Conservation (phyloP, 2,113 vertebrate species). For the Lepisosteus oculatus region DNA sequence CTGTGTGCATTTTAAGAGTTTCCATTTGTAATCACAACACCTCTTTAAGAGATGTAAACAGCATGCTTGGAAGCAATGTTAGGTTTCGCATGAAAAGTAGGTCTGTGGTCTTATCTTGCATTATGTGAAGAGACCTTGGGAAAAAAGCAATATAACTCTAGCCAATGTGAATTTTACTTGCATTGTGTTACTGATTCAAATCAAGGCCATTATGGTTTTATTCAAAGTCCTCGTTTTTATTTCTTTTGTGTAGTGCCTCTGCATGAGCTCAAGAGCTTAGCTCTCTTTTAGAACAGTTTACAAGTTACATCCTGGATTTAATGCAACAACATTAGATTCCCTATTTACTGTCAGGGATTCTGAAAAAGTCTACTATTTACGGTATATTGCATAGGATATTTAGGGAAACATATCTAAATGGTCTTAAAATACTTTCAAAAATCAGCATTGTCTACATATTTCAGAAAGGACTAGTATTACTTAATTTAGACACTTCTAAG, state of each 20-base stretch:
- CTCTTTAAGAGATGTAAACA: conserved; percentile 20
- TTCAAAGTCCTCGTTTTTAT: conserved; percentile 13
- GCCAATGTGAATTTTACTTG: conserved; percentile 18
- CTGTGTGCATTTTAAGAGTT: conserved; percentile 2
- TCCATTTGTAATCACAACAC: conserved; percentile 28
- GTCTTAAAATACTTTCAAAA: no score
- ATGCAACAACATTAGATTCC: conserved; percentile 9
- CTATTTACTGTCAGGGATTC: conserved; percentile 8
- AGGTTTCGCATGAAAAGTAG: conserved; percentile 35
- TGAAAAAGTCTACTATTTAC: neutral
- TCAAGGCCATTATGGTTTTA: conserved; percentile 7
- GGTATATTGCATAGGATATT: no score
- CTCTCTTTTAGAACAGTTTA: neutral
- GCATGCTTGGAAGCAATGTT: neutral
- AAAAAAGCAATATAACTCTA: conserved; percentile 30
- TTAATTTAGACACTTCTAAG: no score
- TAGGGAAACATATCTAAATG: no score
- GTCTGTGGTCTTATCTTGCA: conserved; percentile 34
- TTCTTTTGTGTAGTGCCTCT: conserved; percentile 5
- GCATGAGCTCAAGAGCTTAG: conserved; percentile 9
- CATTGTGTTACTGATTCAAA: conserved; percentile 21
- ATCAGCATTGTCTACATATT: no score
- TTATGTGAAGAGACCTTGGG: conserved; percentile 56
- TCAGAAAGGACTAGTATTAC: no score
- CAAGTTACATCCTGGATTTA: neutral